Conservation (phyloP, 2,888 invertebrate species). For the Dioctria linearis region DNA sequence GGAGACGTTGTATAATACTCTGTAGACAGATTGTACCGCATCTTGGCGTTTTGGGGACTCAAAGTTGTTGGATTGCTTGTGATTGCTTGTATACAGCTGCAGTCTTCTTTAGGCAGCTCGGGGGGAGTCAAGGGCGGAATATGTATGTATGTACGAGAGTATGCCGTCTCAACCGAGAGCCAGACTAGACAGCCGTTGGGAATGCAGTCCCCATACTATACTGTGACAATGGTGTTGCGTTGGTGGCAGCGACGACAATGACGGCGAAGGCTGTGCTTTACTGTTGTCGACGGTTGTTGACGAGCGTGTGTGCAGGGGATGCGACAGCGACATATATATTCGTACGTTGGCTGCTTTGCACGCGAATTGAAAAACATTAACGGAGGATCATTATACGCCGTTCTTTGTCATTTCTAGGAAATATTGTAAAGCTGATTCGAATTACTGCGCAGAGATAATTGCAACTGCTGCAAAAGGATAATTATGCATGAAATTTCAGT, state of each 20-base stretch:
- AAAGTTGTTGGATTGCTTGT: background rate
- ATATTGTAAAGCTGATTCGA: slow-evolving; percentile 32
- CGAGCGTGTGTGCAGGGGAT: slow-evolving; percentile 11
- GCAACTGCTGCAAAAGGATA: slow-evolving; percentile 31
- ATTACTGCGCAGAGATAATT: slow-evolving; percentile 31
- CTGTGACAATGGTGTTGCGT: background rate
- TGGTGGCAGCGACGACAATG: background rate
- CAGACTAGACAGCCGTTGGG: background rate
- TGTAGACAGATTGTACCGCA: background rate
- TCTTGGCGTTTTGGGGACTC: background rate
- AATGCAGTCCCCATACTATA: too few species aligned
- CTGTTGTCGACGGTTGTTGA: slow-evolving; percentile 2
- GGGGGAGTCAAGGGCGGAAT: slow-evolving; percentile 24
- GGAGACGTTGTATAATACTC: slow-evolving; percentile 28
- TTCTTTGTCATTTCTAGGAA: slow-evolving; percentile 50
- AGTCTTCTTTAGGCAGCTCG: background rate
- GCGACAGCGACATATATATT: too few species aligned
- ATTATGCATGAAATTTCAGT: slow-evolving; percentile 46
- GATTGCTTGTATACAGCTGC: background rate
- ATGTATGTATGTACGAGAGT: background rate
- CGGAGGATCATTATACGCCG: slow-evolving; percentile 29
- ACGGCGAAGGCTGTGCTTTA: slow-evolving; percentile 18
- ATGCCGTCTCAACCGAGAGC: slow-evolving; percentile 8
- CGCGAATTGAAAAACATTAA: slow-evolving; percentile 47
- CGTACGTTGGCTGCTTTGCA: slow-evolving; percentile 6